A percentile compares a stretch with the other conserved stretches of the same genome.
These are phyloP conservation scores for Adelosebastes latens DNA, from an alignment of 2,797 vertebrate species.

Conservation along the genomic window DNA sequence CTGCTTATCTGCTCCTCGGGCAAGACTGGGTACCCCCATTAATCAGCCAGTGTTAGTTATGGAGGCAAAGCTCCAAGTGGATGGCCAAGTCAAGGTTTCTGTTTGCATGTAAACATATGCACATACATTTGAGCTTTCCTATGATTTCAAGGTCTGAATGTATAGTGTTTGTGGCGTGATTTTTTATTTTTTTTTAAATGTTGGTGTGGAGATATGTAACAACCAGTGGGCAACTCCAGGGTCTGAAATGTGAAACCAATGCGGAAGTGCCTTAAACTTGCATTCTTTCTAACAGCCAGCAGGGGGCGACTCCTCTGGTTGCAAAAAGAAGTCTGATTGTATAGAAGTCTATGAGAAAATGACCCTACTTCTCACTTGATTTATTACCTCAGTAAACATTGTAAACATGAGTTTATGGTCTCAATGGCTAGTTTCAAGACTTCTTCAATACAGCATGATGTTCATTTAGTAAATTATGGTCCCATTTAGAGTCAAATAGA, in stretches of 20 bases:
- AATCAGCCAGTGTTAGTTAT: slow-evolving; percentile 77
- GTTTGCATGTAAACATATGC: slow-evolving; percentile 75
- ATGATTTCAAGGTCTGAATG: slow-evolving; percentile 63
- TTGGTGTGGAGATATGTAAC: background rate
- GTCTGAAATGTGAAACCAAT: background rate
- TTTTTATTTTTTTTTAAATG: background rate
- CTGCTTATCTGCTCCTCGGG: slow-evolving; percentile 79
- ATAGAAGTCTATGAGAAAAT: too few relatives aligned
- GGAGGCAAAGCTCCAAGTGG: slow-evolving; percentile 49
- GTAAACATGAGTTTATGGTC: too few relatives aligned
- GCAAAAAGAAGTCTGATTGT: too few relatives aligned
- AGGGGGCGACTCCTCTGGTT: too few relatives aligned
- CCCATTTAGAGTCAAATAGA: too few relatives aligned
- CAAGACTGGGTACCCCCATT: slow-evolving; percentile 72
- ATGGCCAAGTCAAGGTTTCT: slow-evolving; percentile 64
- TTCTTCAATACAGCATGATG: accelerated
- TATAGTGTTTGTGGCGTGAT: background rate
- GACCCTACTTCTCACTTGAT: too few relatives aligned
- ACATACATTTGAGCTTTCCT: slow-evolving; percentile 65
- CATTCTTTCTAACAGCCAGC: too few relatives aligned
- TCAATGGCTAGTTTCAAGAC: too few relatives aligned
- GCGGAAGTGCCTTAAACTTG: background rate
- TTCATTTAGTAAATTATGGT: too few relatives aligned
- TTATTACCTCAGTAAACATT: too few relatives aligned
- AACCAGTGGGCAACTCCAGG: background rate